Evolutionary conservation across 2,113 vertebrate genomes (phyloP).

Genomic region (Phycodurus eques): DNA sequence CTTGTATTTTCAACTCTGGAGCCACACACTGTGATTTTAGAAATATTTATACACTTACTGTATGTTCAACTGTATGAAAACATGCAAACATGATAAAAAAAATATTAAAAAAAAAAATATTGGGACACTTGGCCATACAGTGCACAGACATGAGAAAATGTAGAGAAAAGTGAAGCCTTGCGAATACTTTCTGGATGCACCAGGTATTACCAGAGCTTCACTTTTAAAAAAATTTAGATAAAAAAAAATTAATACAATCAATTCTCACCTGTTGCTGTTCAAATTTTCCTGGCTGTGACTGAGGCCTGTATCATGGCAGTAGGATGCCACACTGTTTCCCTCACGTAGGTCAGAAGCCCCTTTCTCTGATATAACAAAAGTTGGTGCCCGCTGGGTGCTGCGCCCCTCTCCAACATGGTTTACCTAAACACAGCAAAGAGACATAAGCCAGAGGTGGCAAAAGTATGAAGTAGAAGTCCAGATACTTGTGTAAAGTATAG

Average conservation of each 20-base stretch:
- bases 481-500: neutral
- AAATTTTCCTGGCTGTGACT: conserved; percentile 47
- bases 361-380: conserved; percentile 75
- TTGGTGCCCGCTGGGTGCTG: conserved; percentile 69
- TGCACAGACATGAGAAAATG: no score
- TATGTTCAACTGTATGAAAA: neutral
- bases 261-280: conserved; percentile 63
- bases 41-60: neutral
- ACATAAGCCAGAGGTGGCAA: neutral
- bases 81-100: neutral
- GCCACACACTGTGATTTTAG: neutral
- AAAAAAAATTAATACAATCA: no score
- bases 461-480: neutral
- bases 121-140: neutral
- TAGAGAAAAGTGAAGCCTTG: no score
- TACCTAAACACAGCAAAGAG: conserved; percentile 61
- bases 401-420: conserved; percentile 63
- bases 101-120: no score
- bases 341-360: conserved; percentile 51
- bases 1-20: no score
- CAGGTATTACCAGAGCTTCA: no score
- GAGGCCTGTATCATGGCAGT: conserved; percentile 45
- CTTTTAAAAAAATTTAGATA: no score
- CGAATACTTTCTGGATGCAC: no score
- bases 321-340: conserved; percentile 55